Base-by-base conservation (phyloP, 2,888 invertebrate species). In the Gandaritis pyraliata region DNA sequence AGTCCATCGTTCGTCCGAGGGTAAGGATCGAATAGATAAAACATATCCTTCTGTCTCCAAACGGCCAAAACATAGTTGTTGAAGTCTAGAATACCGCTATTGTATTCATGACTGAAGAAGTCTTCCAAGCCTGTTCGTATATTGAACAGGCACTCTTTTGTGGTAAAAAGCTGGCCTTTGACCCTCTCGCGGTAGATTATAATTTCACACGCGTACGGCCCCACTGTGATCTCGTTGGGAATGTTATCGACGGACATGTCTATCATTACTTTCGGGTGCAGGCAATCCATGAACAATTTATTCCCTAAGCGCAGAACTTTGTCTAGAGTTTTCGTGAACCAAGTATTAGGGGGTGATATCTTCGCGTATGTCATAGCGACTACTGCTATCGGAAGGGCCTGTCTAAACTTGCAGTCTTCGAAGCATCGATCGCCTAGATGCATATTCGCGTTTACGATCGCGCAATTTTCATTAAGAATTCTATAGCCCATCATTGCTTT, bases 21-120 rank as follows among this genome's bases (percentile, higher is more conserved):
- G 70, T 95, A 95, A 0, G 95, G 94, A 82, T 95, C 95, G 65
- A 95, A 95, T 23, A 94, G 85, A 73, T 94, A 95, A 74, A 83
- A 94, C 89, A 94, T 94, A 43, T 94, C 93, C 36, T 92, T 89
- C 74, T 95, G 94, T 16, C 93, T 89, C 95, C 95, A 95, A 11
- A 95, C 73, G 0, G 92, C 94, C 30, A 95, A 64, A n/a, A 88
- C 78, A 38, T 88, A 93, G 61, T 92, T 93, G 66, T 94, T 94
- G 57, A 95, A 93, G 71, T 95, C 94, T 8, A 95, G 72, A 57
- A 94, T 87, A 50, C 90, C 92, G 67, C 88, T 84, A 56, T 84
- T 91, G 66, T 90, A 87, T 69, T 93, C 93, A 7, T 86, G 91
- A 61, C 84, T 87, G 69, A 94, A 94, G 72, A 94, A 94, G 33